phyloP scores from a whole-genome alignment of 2,797 vertebrate species.

The Rhynchonycteris naso region DNA sequence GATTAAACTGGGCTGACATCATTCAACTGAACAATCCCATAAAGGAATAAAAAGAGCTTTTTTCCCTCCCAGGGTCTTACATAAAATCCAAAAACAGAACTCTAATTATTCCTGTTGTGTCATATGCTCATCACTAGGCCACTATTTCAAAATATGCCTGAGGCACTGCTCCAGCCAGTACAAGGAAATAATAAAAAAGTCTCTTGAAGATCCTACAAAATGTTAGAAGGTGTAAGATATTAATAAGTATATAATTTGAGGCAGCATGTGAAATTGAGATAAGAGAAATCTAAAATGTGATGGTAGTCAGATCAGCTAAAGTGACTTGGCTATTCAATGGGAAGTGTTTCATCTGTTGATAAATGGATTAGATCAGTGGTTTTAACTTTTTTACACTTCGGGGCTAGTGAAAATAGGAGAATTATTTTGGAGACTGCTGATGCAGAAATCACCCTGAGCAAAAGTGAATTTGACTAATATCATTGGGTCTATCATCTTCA shows the following conservation, averaged over 20 bases:
- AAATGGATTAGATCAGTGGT: neutral
- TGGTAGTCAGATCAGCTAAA: neutral
- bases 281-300: neutral
- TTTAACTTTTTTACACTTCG: too few relatives aligned
- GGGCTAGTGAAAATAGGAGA: too few relatives aligned
- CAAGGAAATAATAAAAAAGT: neutral
- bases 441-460: too few relatives aligned
- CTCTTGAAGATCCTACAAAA: neutral
- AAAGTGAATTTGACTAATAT: too few relatives aligned
- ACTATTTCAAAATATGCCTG: neutral
- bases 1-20: neutral
- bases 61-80: neutral
- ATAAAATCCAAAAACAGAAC: slow-evolving; percentile 2
- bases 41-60: neutral
- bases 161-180: neutral
- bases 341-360: neutral
- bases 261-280: neutral
- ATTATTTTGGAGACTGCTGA: too few relatives aligned
- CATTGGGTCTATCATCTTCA: too few relatives aligned
- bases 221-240: neutral
- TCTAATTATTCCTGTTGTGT: neutral
- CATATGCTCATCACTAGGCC: neutral
- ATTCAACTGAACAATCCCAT: neutral
- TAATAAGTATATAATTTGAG: neutral
- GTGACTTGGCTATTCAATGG: neutral